Evolutionary conservation across 2,888 invertebrate species (phyloP).

Genomic region (Ophraella communa): DNA sequence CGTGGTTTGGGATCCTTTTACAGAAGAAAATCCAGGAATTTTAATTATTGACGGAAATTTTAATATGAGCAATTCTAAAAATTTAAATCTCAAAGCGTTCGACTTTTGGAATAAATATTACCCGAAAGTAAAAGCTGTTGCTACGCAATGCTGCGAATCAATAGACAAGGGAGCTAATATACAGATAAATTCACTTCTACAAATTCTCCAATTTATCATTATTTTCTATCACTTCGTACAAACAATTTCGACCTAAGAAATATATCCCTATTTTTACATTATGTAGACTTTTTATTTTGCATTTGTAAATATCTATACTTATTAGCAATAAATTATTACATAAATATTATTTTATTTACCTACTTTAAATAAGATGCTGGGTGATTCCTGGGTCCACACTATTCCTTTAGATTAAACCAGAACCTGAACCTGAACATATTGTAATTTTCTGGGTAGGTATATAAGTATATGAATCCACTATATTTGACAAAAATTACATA

Average conservation of each 20-base stretch:
- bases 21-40: constrained; percentile 71
- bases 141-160: constrained; percentile 77
- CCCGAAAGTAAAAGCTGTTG: constrained; percentile 75
- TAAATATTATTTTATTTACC: not conserved
- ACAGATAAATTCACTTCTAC: not conserved
- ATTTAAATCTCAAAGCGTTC: constrained; percentile 77
- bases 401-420: no score
- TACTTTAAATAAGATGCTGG: not conserved
- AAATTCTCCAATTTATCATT: not conserved
- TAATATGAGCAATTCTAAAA: constrained; percentile 73
- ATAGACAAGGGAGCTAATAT: constrained; percentile 45
- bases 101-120: constrained; percentile 87
- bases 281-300: not conserved
- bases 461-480: no score
- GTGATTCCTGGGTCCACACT: no score
- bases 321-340: not conserved
- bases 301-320: not conserved
- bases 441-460: no score
- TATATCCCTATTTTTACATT: not conserved
- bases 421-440: no score
- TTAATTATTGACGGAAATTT: constrained; percentile 79
- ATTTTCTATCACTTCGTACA: not conserved
- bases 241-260: not conserved
- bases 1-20: constrained; percentile 78
- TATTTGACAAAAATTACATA: no score